Conservation (phyloP, 2,113 vertebrate genomes). For the Amblyopsis rosae region DNA sequence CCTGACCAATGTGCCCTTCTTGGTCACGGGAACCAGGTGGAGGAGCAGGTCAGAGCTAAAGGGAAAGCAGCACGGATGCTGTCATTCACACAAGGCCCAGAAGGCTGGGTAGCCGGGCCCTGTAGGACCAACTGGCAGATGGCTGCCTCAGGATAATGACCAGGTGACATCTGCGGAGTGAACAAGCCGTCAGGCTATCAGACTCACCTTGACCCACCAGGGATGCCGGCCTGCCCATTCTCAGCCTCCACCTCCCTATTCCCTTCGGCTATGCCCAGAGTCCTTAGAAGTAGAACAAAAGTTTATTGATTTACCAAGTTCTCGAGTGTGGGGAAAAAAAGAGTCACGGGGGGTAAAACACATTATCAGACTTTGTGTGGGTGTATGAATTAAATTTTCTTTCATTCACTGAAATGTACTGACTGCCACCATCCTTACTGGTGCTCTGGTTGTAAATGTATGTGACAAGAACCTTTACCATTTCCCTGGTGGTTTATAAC, state of each 20-base stretch:
- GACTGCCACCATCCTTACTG: conserved; percentile 25
- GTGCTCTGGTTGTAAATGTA: conserved; percentile 31
- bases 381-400: conserved; percentile 56
- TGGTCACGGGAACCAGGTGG: conserved; percentile 44
- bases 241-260: conserved; percentile 37
- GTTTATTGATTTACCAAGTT: conserved; percentile 61
- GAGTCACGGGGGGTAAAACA: conserved; percentile 25
- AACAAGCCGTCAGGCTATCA: conserved; percentile 67
- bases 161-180: conserved; percentile 73
- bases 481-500: not conserved
- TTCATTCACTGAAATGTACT: conserved; percentile 50
- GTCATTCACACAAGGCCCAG: conserved; percentile 51
- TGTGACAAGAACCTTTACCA: conserved; percentile 13
- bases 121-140: conserved; percentile 69
- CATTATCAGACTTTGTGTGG: conserved; percentile 63
- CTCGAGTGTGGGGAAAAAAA: conserved; percentile 44
- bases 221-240: conserved; percentile 47
- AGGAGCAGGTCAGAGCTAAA: conserved; percentile 44
- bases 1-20: conserved; percentile 38
- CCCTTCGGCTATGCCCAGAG: conserved; percentile 48
- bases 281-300: conserved; percentile 46
- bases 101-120: conserved; percentile 62
- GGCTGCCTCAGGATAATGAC: conserved; percentile 64
- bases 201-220: conserved; percentile 61
- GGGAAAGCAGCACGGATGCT: conserved; percentile 51